Evolutionary conservation across 2,113 vertebrate genomes (phyloP), one percentile per base, ranked within the genome.

Genomic region (Spilogale gracilis): DNA sequence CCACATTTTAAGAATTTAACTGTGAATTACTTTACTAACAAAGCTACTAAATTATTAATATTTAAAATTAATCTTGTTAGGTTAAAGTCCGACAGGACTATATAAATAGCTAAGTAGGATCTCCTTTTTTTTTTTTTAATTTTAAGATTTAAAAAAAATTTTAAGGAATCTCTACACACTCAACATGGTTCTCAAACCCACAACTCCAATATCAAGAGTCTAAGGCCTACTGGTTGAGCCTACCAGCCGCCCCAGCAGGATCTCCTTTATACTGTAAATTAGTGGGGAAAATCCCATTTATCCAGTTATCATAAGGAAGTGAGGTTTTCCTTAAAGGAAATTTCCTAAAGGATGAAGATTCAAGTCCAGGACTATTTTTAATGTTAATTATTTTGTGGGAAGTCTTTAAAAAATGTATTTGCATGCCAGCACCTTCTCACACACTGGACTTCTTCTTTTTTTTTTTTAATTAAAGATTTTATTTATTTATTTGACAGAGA

Each of bases 191-290:
- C 23, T 50, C 45, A 48, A 48, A 27, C 73, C 45, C 25, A 76
- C 45, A 76, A 48, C 73, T 45, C 73, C 23, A 12, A 50, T 43
- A 48, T 76, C 23, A 4, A 27, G 43, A 48, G 43, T 76, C 45
- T 48, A 6, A 48, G 21, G 43, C 48, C 73, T 3, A 25, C 23
- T 3, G 3, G 27, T 45, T 48, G 73, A 48, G 6, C 45, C 45
- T 48, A 1, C 5, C 71, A 74, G 71, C 43, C 2, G 12, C 71
- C 11, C 71, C 43, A 61, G 30, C 43, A 25, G 45, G 67, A 43
- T 90, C 58, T 90, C 58, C 18, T 93, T 95, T 86, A 58, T 38
- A 38, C 25, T 71, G 54, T 90, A 76, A 97, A 54, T 95, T 88
- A 69, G 21, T 67, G 32, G 5, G 7, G 11, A 10, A 81, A 58